A percentile compares a stretch with the other conserved stretches of the same genome.
Evolutionary conservation across 2,113 vertebrate genomes (phyloP).

Genomic region (Spea bombifrons): DNA sequence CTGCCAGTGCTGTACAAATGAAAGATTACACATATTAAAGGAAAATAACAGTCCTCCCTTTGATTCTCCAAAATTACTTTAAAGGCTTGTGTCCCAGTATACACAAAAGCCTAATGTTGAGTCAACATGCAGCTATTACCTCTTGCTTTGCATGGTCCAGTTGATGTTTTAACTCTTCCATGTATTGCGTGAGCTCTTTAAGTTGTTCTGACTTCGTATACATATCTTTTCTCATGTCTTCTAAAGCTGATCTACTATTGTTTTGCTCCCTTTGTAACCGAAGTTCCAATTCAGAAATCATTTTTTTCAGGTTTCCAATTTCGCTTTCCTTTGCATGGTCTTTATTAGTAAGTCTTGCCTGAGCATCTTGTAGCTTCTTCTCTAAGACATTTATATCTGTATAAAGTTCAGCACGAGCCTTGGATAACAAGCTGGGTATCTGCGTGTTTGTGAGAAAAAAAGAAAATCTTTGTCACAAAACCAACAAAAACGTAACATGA

Average conservation of each 20-base stretch:
- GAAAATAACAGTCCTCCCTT: too few species aligned
- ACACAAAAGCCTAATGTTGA: too few species aligned
- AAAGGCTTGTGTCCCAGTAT: too few species aligned
- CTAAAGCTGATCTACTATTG: constrained; percentile 56
- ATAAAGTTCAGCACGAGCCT: constrained; percentile 62
- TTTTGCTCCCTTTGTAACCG: constrained; percentile 67
- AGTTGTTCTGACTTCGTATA: constrained; percentile 71
- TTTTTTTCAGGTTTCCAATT: constrained; percentile 60
- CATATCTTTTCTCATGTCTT: constrained; percentile 64
- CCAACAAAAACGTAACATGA: too few species aligned
- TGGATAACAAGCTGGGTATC: constrained; percentile 68
- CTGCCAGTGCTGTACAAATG: too few species aligned
- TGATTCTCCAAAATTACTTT: too few species aligned
- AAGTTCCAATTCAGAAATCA: constrained; percentile 61
- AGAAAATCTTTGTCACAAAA: too few species aligned
- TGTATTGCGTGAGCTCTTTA: constrained; percentile 64
- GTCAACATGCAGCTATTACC: constrained; percentile 58
- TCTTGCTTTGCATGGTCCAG: constrained; percentile 65
- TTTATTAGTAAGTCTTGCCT: constrained; percentile 59
- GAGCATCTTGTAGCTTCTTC: constrained; percentile 62
- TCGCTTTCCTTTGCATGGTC: constrained; percentile 64
- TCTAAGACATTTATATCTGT: constrained; percentile 64
- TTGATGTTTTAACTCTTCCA: constrained; percentile 64
- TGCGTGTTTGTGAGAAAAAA: constrained; percentile 46
- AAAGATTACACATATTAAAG: too few species aligned